These are phyloP conservation scores for Caenorhabditis doughertyi DNA, from an alignment of 2,888 invertebrate genomes.

Conservation along the genomic window DNA sequence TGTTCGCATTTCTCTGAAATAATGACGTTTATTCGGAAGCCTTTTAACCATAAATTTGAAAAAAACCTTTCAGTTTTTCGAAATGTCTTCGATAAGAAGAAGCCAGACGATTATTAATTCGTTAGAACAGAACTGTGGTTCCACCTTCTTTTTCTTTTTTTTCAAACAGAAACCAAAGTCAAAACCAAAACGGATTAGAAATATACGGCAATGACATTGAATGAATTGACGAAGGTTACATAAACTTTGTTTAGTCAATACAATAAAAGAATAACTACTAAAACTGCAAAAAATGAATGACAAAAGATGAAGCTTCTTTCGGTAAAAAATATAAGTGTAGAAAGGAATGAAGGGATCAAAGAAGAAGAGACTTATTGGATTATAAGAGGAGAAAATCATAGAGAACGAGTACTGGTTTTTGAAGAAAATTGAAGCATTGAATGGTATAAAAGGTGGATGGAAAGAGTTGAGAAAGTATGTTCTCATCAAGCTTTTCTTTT, in stretches of 20 bases:
- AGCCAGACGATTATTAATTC: constrained; percentile 1
- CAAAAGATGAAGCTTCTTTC: constrained; percentile 25
- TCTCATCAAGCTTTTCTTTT: background rate
- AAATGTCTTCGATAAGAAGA: constrained; percentile 19
- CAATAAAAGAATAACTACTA: constrained; percentile 4
- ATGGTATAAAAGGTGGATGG: constrained; percentile 17
- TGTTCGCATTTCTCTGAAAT: constrained; percentile 25
- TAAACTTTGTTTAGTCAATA: constrained; percentile 18
- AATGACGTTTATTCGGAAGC: constrained; percentile 12
- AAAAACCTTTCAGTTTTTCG: background rate
- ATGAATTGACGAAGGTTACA: constrained; percentile 20
- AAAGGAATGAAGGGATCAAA: constrained; percentile 7
- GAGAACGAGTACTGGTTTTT: constrained; percentile 37
- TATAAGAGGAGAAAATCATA: constrained; percentile 4
- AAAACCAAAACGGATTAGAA: constrained; percentile 29
- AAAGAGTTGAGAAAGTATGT: background rate
- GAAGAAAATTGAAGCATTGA: constrained; percentile 9
- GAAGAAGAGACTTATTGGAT: constrained; percentile 53
- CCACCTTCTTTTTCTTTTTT: background rate
- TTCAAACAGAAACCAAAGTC: background rate
- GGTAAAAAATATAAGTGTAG: constrained; percentile 16
- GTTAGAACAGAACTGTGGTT: constrained; percentile 23
- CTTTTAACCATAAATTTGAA: background rate
- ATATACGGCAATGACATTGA: constrained; percentile 7
- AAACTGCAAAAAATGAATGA: constrained; percentile 20